Evolutionary conservation across 2,113 vertebrate species (phyloP).

Genomic region (Mastomys natalensis): DNA sequence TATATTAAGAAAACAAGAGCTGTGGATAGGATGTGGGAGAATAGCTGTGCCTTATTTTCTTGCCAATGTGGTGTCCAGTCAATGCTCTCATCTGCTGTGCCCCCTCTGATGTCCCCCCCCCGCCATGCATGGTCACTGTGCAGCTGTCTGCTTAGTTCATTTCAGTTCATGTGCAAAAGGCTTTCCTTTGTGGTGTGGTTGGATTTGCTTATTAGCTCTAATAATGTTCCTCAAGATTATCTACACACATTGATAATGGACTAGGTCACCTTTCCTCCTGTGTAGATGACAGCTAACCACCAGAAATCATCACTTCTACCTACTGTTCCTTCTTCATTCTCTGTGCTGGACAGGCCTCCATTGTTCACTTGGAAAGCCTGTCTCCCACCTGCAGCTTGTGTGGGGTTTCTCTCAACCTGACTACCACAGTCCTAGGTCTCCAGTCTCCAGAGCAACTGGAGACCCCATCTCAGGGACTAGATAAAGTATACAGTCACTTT

Average conservation of each 20-base stretch:
- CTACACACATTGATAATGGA: background rate
- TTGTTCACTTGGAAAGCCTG: background rate
- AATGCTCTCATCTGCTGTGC: background rate
- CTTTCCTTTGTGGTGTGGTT: background rate
- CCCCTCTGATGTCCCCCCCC: background rate
- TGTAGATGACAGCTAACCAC: background rate
- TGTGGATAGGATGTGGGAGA: no score
- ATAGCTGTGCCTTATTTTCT: no score
- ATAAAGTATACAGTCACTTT: background rate
- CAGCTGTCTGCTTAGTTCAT: accelerated
- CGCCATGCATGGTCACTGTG: accelerated
- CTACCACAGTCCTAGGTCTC: background rate
- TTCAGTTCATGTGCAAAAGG: background rate
- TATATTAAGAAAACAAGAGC: no score
- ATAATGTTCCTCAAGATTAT: background rate
- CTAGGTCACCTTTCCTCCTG: no score
- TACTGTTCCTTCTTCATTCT: background rate
- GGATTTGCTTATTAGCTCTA: background rate
- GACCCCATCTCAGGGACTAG: background rate
- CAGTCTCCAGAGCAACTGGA: background rate
- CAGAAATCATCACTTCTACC: no score
- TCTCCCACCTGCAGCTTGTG: background rate
- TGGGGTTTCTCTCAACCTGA: background rate
- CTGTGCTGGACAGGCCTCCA: background rate
- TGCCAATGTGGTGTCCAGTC: background rate